Evolutionary conservation across 2,888 invertebrate species (phyloP).

Genomic region (Drosophila nr. perissopoda): DNA sequence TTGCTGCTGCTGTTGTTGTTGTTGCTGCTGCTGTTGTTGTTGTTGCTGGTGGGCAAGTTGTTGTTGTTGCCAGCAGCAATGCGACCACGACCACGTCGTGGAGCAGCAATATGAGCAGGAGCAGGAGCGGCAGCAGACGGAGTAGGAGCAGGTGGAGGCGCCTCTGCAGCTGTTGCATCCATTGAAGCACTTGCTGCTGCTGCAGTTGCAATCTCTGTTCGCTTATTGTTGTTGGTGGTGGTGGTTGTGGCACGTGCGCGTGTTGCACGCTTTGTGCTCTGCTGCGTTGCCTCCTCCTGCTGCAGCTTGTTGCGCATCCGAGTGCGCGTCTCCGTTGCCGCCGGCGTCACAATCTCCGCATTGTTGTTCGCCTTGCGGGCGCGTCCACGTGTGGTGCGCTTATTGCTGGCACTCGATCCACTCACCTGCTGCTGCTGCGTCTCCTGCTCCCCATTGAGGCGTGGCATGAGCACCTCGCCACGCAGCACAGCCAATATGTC

Average conservation of each 20-base stretch:
- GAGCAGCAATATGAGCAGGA: neutral
- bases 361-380: conserved; percentile 47
- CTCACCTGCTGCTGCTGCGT: conserved; percentile 6
- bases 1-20: conserved; percentile 47
- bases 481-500: conserved; percentile 83
- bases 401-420: neutral
- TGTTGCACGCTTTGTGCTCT: conserved; percentile 55
- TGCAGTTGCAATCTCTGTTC: conserved; percentile 24
- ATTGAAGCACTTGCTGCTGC: conserved; percentile 35
- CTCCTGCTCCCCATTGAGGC: conserved; percentile 47
- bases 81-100: conserved; percentile 81
- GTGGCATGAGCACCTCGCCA: conserved; percentile 63
- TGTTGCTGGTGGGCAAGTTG: conserved; percentile 67
- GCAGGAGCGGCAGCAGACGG: neutral
- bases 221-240: conserved; percentile 25
- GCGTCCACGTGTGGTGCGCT: conserved; percentile 74
- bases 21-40: conserved; percentile 52
- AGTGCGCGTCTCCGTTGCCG: conserved; percentile 43
- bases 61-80: conserved; percentile 68
- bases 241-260: conserved; percentile 52
- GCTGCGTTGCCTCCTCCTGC: conserved; percentile 12
- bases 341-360: neutral
- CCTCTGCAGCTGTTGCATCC: conserved; percentile 42
- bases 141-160: neutral
- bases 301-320: conserved; percentile 36